phyloP scores from a whole-genome alignment of 2,888 invertebrate genomes.

The Plagodis dolabraria region DNA sequence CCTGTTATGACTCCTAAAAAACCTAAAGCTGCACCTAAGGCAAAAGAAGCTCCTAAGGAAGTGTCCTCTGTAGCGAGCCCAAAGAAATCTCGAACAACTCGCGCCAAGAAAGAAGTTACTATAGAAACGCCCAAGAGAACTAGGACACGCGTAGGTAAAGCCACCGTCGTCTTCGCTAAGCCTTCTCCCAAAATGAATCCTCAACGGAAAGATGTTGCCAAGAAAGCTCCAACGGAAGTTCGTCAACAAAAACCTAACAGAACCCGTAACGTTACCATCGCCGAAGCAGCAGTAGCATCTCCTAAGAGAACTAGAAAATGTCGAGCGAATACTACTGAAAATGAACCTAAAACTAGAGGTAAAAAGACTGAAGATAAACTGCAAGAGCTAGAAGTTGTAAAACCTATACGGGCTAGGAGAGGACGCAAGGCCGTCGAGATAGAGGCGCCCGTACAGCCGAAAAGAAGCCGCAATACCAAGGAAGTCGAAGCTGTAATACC shows the following conservation, averaged over 20 bases:
- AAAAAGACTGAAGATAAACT: conserved; percentile 27
- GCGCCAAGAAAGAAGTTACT: conserved; percentile 34
- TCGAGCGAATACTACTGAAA: conserved; percentile 19
- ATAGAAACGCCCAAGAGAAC: conserved; percentile 50
- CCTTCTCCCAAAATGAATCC: conserved; percentile 58
- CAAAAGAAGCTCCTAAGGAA: conserved; percentile 22
- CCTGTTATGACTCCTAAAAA: conserved; percentile 44
- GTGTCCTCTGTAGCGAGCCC: conserved; percentile 33
- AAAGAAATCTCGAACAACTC: conserved; percentile 41
- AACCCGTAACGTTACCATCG: conserved; percentile 34
- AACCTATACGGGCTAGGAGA: conserved; percentile 29
- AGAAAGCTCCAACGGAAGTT: conserved; percentile 2
- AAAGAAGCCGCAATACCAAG: conserved; percentile 20
- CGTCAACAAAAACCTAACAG: conserved; percentile 27
- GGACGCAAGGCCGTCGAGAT: conserved; percentile 28
- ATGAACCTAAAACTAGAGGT: conserved; percentile 35
- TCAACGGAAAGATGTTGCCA: conserved; percentile 25
- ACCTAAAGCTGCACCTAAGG: conserved; percentile 24
- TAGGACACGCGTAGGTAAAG: conserved; percentile 41
- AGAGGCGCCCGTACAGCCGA: conserved; percentile 24
- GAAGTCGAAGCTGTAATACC: background rate
- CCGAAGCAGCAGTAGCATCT: conserved; percentile 36
- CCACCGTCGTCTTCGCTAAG: conserved; percentile 48
- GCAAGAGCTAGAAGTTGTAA: conserved; percentile 14
- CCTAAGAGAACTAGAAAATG: conserved; percentile 30